Conservation (phyloP, 2,888 invertebrate genomes). For the Latrodectus hesperus region DNA sequence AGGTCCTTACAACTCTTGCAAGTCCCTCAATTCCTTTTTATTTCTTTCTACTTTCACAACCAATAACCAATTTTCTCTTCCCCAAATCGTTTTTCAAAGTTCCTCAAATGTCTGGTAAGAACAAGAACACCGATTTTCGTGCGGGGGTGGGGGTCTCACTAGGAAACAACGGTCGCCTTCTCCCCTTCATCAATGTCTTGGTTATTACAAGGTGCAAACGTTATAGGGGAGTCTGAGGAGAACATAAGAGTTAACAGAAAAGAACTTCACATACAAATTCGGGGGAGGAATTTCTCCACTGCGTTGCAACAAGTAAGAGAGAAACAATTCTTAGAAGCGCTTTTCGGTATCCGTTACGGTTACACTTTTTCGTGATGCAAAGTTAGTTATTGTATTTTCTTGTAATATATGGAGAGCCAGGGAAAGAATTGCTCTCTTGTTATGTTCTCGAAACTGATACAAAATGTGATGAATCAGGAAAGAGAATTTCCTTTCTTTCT, state of each 20-base stretch:
- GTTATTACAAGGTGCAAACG: constrained; percentile 27
- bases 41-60: constrained; percentile 38
- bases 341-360: neutral
- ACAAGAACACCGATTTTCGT: constrained; percentile 50
- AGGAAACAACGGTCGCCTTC: constrained; percentile 41
- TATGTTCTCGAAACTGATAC: constrained; percentile 4
- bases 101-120: constrained; percentile 55
- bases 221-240: constrained; percentile 7
- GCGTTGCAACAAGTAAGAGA: too few species aligned
- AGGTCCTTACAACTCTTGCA: constrained; percentile 21
- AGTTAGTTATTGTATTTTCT: neutral
- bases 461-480: constrained; percentile 26
- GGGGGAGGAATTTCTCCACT: too few species aligned
- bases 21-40: constrained; percentile 35
- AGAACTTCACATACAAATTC: too few species aligned
- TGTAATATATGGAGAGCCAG: neutral
- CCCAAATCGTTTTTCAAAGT: constrained; percentile 63
- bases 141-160: constrained; percentile 27
- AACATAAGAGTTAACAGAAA: neutral
- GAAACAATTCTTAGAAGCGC: too few species aligned
- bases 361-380: neutral
- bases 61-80: constrained; percentile 59
- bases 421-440: neutral
- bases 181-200: neutral
- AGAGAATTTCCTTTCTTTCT: constrained; percentile 24